A percentile compares a stretch with the other conserved stretches of the same genome.
Evolutionary conservation across 2,888 invertebrate genomes (phyloP).

Genomic region (Drosophila merina): DNA sequence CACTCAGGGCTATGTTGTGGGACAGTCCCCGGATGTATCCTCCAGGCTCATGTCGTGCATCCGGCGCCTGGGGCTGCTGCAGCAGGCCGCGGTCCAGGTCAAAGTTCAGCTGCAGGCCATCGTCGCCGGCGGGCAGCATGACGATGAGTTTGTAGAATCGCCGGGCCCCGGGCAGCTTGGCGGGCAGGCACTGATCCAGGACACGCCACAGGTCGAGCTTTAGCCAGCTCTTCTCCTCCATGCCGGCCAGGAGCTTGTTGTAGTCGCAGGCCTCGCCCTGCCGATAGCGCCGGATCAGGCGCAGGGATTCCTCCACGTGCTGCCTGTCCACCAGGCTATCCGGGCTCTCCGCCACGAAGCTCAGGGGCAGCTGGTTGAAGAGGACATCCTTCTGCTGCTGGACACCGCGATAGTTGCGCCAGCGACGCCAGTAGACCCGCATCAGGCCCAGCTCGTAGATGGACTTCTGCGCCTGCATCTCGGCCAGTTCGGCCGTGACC

Average conservation of each 20-base stretch:
- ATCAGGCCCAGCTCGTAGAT: constrained; percentile 79
- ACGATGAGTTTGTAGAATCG: constrained; percentile 80
- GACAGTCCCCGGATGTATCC: constrained; percentile 68
- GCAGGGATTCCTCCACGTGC: constrained; percentile 77
- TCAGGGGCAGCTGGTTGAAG: constrained; percentile 85
- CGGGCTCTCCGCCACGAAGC: constrained; percentile 83
- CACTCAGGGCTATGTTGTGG: constrained; percentile 77
- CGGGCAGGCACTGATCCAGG: constrained; percentile 45
- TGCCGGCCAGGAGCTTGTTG: constrained; percentile 59
- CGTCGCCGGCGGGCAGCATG: constrained; percentile 69
- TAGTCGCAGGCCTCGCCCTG: constrained; percentile 82
- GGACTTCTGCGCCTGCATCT: constrained; percentile 26
- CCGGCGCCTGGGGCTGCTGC: constrained; percentile 44
- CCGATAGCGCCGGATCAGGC: constrained; percentile 85
- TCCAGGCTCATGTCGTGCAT: background rate
- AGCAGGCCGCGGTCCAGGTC: constrained; percentile 75
- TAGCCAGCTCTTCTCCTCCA: constrained; percentile 47
- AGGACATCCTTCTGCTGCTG: constrained; percentile 85
- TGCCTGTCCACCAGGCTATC: constrained; percentile 61
- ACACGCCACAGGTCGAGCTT: constrained; percentile 75
- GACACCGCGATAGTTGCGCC: constrained; percentile 83
- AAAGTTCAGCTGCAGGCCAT: constrained; percentile 74
- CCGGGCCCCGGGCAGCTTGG: constrained; percentile 47
- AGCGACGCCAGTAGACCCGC: constrained; percentile 83
- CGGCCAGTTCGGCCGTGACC: constrained; percentile 2